A percentile compares a stretch with the other conserved stretches of the same genome.
phyloP scores from a whole-genome alignment of 2,113 vertebrate genomes.

The Nipponia nippon region DNA sequence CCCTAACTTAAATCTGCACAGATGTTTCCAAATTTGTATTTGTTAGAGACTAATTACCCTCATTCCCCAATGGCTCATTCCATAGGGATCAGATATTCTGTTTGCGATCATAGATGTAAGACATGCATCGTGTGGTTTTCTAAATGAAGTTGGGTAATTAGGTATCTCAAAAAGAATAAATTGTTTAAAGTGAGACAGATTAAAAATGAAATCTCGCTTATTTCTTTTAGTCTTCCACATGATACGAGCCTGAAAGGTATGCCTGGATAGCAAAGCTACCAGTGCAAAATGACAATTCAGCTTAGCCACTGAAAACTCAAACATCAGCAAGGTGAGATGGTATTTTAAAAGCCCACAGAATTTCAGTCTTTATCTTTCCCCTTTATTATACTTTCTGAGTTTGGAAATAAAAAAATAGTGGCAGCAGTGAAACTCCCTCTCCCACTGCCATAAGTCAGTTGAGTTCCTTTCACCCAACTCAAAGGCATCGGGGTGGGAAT shows the following conservation, averaged over 20 bases:
- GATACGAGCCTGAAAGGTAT: background rate
- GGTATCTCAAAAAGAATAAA: conserved; percentile 26
- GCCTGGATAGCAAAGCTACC: background rate
- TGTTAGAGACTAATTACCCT: conserved; percentile 58
- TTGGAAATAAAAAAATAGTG: background rate
- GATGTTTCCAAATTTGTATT: conserved; percentile 63
- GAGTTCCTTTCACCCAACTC: background rate
- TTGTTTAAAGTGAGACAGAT: conserved; percentile 43
- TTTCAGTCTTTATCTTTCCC: background rate
- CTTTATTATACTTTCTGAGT: background rate
- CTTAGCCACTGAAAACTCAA: background rate
- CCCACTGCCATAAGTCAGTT: accelerated
- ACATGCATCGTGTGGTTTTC: background rate
- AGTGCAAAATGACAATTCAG: background rate
- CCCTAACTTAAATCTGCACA: conserved; percentile 34
- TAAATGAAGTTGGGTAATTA: conserved; percentile 4
- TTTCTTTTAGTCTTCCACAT: background rate
- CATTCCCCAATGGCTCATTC: conserved; percentile 4
- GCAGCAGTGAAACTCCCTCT: background rate
- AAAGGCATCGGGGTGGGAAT: background rate
- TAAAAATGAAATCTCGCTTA: conserved; percentile 37
- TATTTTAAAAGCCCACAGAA: background rate
- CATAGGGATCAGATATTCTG: background rate
- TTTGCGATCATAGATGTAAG: background rate
- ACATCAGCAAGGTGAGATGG: background rate